Percentiles rank a stretch among this genome's conserved stretches.
phyloP scores from a whole-genome alignment of 2,113 vertebrate species.

The Meriones unguiculatus region DNA sequence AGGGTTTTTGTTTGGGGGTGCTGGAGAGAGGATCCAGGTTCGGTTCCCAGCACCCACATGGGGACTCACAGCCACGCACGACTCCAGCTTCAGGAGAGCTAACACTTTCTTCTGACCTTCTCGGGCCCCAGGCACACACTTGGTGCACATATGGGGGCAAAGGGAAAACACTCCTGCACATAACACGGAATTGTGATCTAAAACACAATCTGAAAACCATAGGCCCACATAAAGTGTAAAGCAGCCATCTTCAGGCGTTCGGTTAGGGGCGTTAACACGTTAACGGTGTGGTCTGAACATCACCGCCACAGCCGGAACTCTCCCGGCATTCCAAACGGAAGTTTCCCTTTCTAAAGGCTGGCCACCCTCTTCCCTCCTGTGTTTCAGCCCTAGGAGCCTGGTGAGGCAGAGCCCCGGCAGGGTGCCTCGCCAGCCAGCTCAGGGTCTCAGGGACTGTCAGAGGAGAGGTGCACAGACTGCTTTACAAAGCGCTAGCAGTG shows the following conservation, averaged over 20 bases:
- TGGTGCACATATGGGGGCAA: not conserved
- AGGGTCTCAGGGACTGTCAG: rapidly evolving
- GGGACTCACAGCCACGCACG: not conserved
- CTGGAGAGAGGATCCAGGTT: not conserved
- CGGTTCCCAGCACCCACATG: not conserved
- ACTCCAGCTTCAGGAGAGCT: not conserved
- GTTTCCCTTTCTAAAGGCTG: not conserved
- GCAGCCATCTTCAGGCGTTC: rapidly evolving
- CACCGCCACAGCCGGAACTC: too few relatives aligned
- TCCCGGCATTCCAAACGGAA: rapidly evolving
- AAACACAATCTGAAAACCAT: not conserved
- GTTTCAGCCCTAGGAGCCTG: not conserved
- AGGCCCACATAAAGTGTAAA: rapidly evolving
- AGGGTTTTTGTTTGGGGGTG: not conserved
- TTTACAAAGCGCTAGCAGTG: not conserved
- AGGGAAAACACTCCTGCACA: not conserved
- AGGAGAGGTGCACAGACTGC: rapidly evolving
- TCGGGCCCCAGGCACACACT: not conserved
- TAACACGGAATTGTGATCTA: not conserved
- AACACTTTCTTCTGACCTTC: not conserved
- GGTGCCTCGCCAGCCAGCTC: not conserved
- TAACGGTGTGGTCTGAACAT: rapidly evolving
- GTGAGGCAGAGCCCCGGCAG: not conserved
- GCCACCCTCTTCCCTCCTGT: too few relatives aligned
- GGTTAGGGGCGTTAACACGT: rapidly evolving